Conservation (phyloP, 37 sponge, comb jelly and placozoan species). For the Bolinopsis microptera region DNA sequence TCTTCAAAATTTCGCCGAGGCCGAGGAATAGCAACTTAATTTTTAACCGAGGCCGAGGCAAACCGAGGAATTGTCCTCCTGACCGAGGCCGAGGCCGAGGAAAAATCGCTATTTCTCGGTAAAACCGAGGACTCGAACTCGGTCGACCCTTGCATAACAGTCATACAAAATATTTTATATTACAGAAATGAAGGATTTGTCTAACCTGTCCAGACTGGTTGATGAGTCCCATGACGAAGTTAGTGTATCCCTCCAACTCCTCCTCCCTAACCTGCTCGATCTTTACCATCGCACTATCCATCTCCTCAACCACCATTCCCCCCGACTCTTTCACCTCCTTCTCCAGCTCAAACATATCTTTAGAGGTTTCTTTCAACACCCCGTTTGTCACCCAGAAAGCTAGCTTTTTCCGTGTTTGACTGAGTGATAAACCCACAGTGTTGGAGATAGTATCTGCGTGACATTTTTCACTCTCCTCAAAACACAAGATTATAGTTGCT, state of each 20-base stretch:
- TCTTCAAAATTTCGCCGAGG: too few relatives aligned
- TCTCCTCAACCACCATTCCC: slow-evolving; percentile 21
- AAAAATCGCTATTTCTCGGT: too few relatives aligned
- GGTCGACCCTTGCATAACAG: too few relatives aligned
- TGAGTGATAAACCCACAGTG: slow-evolving; percentile 66
- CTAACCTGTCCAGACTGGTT: slow-evolving; percentile 66
- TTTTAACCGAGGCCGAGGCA: too few relatives aligned
- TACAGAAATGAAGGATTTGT: too few relatives aligned
- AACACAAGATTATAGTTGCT: slow-evolving; percentile 79
- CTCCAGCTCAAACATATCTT: slow-evolving; percentile 73
- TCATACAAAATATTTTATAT: too few relatives aligned
- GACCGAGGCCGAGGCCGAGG: too few relatives aligned
- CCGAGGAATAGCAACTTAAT: too few relatives aligned
- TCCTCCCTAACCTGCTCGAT: slow-evolving; percentile 50
- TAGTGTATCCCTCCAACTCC: slow-evolving; percentile 63
- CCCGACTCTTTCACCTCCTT: slow-evolving; percentile 13
- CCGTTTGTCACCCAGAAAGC: slow-evolving; percentile 85
- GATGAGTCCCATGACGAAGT: slow-evolving; percentile 59
- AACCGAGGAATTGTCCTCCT: too few relatives aligned
- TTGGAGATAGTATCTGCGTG: slow-evolving; percentile 52
- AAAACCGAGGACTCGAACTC: too few relatives aligned
- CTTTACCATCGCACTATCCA: slow-evolving; percentile 65
- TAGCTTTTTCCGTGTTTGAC: slow-evolving; percentile 73
- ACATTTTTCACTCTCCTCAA: slow-evolving; percentile 72
- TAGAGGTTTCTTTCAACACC: slow-evolving; percentile 72